phyloP scores from a whole-genome alignment of 2,797 vertebrate genomes.

The Decapterus maruadsi region DNA sequence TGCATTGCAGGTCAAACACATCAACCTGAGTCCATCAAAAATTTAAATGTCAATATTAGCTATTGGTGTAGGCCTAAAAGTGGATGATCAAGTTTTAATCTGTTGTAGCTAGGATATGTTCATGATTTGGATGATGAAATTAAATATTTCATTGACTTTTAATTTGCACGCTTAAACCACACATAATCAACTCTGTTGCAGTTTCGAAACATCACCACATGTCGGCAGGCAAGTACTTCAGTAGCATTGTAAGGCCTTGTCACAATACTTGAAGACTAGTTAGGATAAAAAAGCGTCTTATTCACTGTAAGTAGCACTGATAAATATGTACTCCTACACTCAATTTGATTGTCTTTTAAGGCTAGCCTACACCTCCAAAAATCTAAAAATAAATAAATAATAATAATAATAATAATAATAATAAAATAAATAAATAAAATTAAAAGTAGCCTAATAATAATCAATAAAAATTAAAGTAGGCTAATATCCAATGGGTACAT shows the following conservation, averaged over 20 bases:
- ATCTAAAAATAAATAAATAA: too few relatives aligned
- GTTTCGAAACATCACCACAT: constrained; percentile 62
- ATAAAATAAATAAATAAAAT: too few relatives aligned
- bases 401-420: too few relatives aligned
- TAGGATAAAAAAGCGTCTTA: not conserved
- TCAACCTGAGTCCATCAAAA: not conserved
- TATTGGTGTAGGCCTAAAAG: not conserved
- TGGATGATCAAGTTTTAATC: not conserved
- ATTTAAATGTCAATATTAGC: not conserved
- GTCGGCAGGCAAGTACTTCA: constrained; percentile 69
- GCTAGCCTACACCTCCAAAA: too few relatives aligned
- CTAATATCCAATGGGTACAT: not conserved
- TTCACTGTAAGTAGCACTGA: not conserved
- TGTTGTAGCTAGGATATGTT: not conserved
- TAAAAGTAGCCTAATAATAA: too few relatives aligned
- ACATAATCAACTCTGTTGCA: constrained; percentile 38
- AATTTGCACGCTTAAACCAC: not conserved
- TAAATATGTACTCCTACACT: too few relatives aligned
- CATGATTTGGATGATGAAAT: not conserved
- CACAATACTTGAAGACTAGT: not conserved
- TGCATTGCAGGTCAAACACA: not conserved
- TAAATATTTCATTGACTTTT: not conserved
- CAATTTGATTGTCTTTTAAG: too few relatives aligned
- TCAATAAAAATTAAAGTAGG: too few relatives aligned
- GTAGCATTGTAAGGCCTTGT: not conserved